phyloP scores from a whole-genome alignment of 2,113 vertebrate genomes.

The Charina bottae region DNA sequence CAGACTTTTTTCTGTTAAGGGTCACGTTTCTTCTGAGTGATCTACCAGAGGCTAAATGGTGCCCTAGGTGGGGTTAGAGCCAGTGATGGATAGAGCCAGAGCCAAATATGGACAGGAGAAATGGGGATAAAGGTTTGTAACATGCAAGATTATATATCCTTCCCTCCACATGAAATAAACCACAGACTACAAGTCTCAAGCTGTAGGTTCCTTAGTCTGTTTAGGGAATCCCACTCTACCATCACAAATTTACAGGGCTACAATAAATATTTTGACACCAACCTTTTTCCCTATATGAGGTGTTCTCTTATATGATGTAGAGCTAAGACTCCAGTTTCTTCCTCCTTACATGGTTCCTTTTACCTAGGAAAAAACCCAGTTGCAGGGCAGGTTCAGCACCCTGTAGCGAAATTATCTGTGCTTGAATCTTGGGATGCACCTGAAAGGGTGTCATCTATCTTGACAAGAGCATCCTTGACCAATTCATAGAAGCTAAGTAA shows the following conservation, averaged over 20 bases:
- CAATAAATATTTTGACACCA: background rate
- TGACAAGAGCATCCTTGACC: background rate
- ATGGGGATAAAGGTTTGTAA: background rate
- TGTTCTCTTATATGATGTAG: background rate
- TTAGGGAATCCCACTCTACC: background rate
- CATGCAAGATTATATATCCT: background rate
- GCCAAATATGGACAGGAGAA: too few species aligned
- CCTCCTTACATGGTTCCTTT: background rate
- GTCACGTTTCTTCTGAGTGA: background rate
- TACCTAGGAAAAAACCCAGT: background rate
- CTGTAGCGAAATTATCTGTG: background rate
- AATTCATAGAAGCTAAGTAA: background rate
- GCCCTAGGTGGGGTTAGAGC: background rate
- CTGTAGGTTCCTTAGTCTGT: background rate
- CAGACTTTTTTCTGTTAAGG: background rate
- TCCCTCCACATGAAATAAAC: background rate
- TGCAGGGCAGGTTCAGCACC: background rate
- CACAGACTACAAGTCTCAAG: background rate
- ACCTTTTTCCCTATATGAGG: background rate
- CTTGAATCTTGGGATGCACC: background rate
- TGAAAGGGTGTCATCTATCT: background rate
- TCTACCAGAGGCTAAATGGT: background rate
- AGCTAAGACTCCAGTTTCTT: background rate
- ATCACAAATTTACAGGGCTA: background rate
- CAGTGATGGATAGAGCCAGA: background rate